Evolutionary conservation across 2,888 invertebrate genomes (phyloP).

Genomic region (Eumacrocentrus americanus): DNA sequence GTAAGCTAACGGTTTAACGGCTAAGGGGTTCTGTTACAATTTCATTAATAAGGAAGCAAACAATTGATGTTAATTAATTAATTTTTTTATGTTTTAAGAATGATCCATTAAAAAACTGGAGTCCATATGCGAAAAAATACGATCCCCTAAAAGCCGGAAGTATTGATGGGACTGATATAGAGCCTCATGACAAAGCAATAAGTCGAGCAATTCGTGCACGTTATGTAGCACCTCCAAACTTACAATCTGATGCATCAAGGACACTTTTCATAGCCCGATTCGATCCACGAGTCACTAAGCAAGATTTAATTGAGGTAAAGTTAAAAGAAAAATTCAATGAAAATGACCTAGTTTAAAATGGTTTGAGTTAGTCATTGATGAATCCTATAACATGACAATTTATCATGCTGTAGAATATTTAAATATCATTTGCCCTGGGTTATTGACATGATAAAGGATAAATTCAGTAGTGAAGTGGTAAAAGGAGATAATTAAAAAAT

Average conservation of each 20-base stretch:
- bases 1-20: too few species aligned
- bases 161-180: conserved; percentile 84
- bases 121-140: conserved; percentile 68
- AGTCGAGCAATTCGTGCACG: conserved; percentile 72
- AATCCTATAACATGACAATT: too few species aligned
- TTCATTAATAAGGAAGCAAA: not conserved
- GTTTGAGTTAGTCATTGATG: too few species aligned
- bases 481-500: too few species aligned
- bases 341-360: too few species aligned
- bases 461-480: too few species aligned
- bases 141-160: conserved; percentile 84
- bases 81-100: too few species aligned
- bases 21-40: too few species aligned
- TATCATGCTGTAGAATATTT: too few species aligned
- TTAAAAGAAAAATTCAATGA: not conserved
- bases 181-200: conserved; percentile 81
- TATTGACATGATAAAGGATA: too few species aligned
- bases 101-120: conserved; percentile 60
- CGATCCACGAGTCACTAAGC: conserved; percentile 69
- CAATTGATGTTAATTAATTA: not conserved
- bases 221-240: conserved; percentile 70
- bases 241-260: conserved; percentile 72
- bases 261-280: conserved; percentile 80
- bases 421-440: too few species aligned
- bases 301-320: conserved; percentile 64